phyloP scores from a whole-genome alignment of 2,797 vertebrate species.

The Esox lucius region DNA sequence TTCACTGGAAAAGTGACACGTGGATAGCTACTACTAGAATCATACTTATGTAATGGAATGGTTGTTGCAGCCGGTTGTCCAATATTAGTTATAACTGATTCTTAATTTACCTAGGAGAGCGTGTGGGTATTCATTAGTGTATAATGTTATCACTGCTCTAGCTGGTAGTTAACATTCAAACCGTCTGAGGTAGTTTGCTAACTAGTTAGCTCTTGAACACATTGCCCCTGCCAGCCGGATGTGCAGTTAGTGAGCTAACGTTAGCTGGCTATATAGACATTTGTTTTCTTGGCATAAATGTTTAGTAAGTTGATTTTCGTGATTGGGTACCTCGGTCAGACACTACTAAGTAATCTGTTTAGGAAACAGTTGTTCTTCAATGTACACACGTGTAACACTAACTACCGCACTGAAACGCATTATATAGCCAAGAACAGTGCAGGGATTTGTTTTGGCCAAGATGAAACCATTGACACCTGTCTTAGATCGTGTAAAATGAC shows the following conservation, averaged over 20 bases:
- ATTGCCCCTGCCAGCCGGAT: not conserved
- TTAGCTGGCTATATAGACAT: not conserved
- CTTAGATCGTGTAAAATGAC: not conserved
- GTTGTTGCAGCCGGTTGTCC: not conserved
- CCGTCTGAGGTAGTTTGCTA: not conserved
- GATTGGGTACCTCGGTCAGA: not conserved
- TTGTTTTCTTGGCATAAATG: not conserved
- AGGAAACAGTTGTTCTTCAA: not conserved
- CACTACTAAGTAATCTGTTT: not conserved
- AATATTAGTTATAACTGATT: not conserved
- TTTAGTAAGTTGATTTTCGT: not conserved
- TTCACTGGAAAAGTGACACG: slow-evolving; percentile 74
- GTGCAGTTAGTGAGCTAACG: not conserved
- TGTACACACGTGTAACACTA: not conserved
- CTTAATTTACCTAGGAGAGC: not conserved
- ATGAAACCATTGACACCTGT: not conserved
- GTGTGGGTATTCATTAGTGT: not conserved
- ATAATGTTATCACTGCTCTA: not conserved
- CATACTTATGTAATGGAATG: not conserved
- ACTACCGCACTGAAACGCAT: no score
- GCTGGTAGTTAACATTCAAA: not conserved
- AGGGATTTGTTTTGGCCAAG: not conserved
- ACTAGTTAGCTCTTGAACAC: not conserved
- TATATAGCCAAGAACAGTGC: no score
- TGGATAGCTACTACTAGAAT: slow-evolving; percentile 55